Conservation (phyloP, 2,797 vertebrate genomes). For the Sebastes trivittatus region DNA sequence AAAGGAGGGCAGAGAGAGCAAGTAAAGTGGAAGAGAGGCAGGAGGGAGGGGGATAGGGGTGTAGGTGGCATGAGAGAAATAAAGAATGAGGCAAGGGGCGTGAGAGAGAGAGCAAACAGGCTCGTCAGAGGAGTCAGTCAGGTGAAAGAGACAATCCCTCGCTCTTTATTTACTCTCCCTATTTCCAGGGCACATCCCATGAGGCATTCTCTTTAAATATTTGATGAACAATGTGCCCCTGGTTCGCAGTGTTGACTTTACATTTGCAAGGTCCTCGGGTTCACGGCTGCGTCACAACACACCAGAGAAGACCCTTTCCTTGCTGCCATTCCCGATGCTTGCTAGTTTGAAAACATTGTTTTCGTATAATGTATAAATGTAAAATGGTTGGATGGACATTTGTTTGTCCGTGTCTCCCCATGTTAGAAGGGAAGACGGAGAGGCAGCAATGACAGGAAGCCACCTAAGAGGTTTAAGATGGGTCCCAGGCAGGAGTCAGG, state of each 20-base stretch:
- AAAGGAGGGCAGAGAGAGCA: conserved; percentile 36
- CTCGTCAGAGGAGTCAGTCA: conserved; percentile 77
- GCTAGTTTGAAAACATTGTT: background rate
- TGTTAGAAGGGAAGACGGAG: background rate
- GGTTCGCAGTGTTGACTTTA: conserved; percentile 64
- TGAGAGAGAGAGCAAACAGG: conserved; percentile 57
- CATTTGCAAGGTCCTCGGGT: conserved; percentile 60
- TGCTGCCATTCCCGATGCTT: background rate
- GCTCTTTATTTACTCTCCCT: conserved; percentile 79
- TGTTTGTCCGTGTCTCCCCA: background rate
- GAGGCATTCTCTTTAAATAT: conserved; percentile 80
- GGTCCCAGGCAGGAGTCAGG: conserved; percentile 55
- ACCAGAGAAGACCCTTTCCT: background rate
- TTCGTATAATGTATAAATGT: background rate
- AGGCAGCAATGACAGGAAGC: conserved; percentile 30
- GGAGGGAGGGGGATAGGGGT: conserved; percentile 1
- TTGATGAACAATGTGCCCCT: conserved; percentile 73
- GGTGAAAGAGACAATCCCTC: conserved; percentile 81
- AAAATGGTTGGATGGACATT: background rate
- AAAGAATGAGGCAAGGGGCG: conserved; percentile 53
- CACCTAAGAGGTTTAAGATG: conserved; percentile 45
- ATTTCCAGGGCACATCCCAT: conserved; percentile 75
- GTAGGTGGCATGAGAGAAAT: conserved; percentile 60
- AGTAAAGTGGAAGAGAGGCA: conserved; percentile 37
- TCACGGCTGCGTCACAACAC: conserved; percentile 28